These are phyloP conservation scores for Zingel zingel DNA, from an alignment of 2,113 vertebrate genomes.

Conservation along the genomic window DNA sequence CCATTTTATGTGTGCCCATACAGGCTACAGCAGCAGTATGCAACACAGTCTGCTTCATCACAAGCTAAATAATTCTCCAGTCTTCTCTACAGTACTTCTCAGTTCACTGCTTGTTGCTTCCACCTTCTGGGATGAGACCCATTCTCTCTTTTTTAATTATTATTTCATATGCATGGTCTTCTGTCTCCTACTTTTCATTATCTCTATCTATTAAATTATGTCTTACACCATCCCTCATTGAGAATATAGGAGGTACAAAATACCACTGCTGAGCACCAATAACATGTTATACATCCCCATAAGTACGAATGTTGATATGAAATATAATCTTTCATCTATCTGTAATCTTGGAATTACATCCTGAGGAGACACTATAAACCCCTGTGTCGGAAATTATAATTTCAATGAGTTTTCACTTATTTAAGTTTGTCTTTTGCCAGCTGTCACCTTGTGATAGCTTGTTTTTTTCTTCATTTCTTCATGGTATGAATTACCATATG, in stretches of 20 bases:
- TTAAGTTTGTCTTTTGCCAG: not conserved
- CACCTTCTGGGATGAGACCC: constrained; percentile 39
- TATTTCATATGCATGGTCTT: constrained; percentile 54
- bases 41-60: constrained; percentile 58
- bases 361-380: not conserved
- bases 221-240: constrained; percentile 2
- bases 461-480: not conserved
- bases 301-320: not conserved
- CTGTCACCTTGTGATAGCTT: not conserved
- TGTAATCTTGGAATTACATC: not conserved
- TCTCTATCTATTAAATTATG: constrained; percentile 3
- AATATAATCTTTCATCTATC: not conserved
- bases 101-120: constrained; percentile 68
- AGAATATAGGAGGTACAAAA: constrained; percentile 5
- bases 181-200: not conserved
- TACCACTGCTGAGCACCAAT: not conserved
- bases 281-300: not conserved
- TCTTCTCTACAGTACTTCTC: constrained; percentile 29
- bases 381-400: not conserved
- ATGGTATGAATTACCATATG: not conserved
- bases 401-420: not conserved
- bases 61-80: constrained; percentile 52
- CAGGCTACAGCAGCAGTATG: constrained; percentile 51
- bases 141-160: not conserved
- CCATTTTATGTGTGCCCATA: constrained; percentile 54